A percentile compares a stretch with the other conserved stretches of the same genome.
These are phyloP conservation scores for Tympanoctomys barrerae DNA, from an alignment of 2,797 vertebrate genomes.

Conservation along the genomic window DNA sequence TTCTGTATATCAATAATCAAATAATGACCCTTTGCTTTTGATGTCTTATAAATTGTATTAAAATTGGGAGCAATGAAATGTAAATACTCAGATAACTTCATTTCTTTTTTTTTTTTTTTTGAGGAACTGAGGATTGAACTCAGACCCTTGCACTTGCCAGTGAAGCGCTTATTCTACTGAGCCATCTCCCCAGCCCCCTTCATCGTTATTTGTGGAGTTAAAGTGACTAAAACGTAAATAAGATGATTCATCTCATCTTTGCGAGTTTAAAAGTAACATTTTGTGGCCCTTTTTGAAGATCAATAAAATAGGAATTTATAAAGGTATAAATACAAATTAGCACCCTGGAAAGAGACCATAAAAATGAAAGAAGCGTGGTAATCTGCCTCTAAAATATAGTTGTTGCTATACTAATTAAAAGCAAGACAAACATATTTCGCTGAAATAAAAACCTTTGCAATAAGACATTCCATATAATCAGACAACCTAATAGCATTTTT, in stretches of 20 bases:
- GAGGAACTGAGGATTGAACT: too few relatives aligned
- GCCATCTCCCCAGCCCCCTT: not conserved
- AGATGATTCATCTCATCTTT: not conserved
- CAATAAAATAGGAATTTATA: not conserved
- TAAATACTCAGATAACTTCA: not conserved
- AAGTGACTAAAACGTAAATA: not conserved
- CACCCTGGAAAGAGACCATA: not conserved
- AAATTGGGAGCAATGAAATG: not conserved
- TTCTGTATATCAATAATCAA: not conserved
- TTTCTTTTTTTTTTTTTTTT: too few relatives aligned
- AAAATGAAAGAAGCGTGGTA: not conserved
- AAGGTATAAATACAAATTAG: not conserved
- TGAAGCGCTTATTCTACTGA: too few relatives aligned
- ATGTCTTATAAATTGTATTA: not conserved
- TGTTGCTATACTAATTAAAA: not conserved
- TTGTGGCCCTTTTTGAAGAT: not conserved
- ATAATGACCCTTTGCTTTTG: not conserved
- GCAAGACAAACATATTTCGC: not conserved
- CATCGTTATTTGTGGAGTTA: not conserved
- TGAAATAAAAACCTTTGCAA: not conserved
- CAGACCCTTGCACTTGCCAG: too few relatives aligned
- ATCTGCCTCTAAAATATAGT: not conserved
- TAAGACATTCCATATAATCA: not conserved
- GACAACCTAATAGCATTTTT: not conserved
- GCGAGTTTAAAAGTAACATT: not conserved